A percentile compares a stretch with the other conserved stretches of the same genome.
Conservation (phyloP, 2,888 invertebrate genomes). For the Pammene fasciana region DNA sequence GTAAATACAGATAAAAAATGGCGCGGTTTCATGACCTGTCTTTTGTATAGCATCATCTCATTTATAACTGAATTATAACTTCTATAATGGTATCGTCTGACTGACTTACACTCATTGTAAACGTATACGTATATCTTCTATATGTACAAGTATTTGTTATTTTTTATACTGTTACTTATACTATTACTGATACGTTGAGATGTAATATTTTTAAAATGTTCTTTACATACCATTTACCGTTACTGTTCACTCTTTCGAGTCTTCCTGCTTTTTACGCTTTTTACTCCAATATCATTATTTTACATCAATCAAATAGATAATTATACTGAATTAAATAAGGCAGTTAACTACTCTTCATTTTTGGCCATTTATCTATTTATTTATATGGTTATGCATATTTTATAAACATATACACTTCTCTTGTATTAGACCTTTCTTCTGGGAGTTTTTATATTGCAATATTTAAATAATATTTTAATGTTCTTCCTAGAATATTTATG, state of each 20-base stretch:
- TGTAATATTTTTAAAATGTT: constrained; percentile 47
- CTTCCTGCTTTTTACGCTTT: constrained; percentile 55
- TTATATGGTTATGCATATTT: constrained; percentile 6
- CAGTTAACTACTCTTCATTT: background rate
- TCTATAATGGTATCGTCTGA: constrained; percentile 18
- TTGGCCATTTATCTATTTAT: constrained; percentile 15
- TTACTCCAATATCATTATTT: constrained; percentile 40
- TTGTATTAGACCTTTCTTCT: background rate
- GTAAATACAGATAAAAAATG: background rate
- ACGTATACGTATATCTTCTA: constrained; percentile 38
- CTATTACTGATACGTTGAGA: constrained; percentile 24
- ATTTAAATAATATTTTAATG: constrained; percentile 4
- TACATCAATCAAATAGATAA: constrained; percentile 24
- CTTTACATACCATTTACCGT: constrained; percentile 51
- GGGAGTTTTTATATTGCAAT: constrained; percentile 9
- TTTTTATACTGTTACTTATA: constrained; percentile 36
- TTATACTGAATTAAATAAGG: constrained; percentile 34
- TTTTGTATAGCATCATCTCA: constrained; percentile 11
- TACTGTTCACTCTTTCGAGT: constrained; percentile 52
- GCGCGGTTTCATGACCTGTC: background rate
- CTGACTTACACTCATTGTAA: constrained; percentile 31
- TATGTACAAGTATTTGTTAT: constrained; percentile 32
- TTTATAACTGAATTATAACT: constrained; percentile 9
- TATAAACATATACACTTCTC: constrained; percentile 6
- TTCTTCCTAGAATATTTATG: constrained; percentile 16